Evolutionary conservation across 2,113 vertebrate genomes (phyloP).

Genomic region (Malurus cyaneus): DNA sequence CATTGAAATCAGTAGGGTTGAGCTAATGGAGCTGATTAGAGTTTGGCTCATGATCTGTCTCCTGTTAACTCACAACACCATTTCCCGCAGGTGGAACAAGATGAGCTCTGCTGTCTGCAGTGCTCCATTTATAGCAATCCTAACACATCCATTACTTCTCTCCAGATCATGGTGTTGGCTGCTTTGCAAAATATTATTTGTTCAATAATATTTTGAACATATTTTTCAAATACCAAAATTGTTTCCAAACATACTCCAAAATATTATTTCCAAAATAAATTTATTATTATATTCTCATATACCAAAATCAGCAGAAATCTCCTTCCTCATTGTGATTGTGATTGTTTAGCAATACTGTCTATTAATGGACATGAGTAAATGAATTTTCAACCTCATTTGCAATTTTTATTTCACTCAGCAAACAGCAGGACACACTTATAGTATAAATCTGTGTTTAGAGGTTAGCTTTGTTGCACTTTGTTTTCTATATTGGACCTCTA

Average conservation of each 20-base stretch:
- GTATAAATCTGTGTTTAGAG: not conserved
- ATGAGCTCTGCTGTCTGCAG: not conserved
- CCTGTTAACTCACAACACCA: conserved; percentile 8
- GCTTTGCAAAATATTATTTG: not conserved
- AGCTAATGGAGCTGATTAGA: not conserved
- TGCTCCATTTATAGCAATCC: not conserved
- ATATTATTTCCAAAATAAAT: too few relatives aligned
- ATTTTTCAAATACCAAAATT: too few relatives aligned
- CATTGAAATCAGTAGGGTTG: not conserved
- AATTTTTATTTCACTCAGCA: not conserved
- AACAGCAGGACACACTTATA: not conserved
- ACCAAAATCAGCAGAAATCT: conserved; percentile 8
- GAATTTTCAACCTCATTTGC: not conserved
- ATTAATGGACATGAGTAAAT: not conserved
- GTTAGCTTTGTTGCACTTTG: not conserved
- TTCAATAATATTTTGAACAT: too few relatives aligned
- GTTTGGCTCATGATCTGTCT: not conserved
- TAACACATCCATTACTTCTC: not conserved
- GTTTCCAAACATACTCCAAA: too few relatives aligned
- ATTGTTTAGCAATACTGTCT: conserved; percentile 25
- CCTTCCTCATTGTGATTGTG: conserved; percentile 2
- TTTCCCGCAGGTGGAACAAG: not conserved
- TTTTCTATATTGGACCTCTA: not conserved
- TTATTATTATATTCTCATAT: too few relatives aligned
- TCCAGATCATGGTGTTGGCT: not conserved